Evolutionary conservation across 2,888 invertebrate genomes (phyloP).

Genomic region (Penaeus monodon): DNA sequence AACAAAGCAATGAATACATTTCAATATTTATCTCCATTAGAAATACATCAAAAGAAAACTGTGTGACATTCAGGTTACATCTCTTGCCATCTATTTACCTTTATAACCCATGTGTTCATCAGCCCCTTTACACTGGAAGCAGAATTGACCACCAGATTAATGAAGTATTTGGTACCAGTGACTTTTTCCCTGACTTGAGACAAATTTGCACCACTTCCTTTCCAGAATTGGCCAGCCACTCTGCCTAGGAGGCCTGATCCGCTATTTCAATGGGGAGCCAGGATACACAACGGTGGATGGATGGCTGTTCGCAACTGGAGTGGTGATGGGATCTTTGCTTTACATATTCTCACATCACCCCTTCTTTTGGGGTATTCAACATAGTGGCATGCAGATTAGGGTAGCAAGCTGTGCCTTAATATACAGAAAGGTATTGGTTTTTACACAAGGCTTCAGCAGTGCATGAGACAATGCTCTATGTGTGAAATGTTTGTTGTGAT

Average conservation of each 20-base stretch:
- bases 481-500: too few relatives aligned
- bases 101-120: too few relatives aligned
- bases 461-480: background rate
- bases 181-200: conserved; percentile 5
- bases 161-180: background rate
- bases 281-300: conserved; percentile 73
- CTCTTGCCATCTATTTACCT: too few relatives aligned
- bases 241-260: conserved; percentile 57
- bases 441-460: conserved; percentile 13
- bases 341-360: conserved; percentile 87
- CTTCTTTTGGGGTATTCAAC: conserved; percentile 85
- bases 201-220: conserved; percentile 17
- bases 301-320: conserved; percentile 81
- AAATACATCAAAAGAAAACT: too few relatives aligned
- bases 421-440: conserved; percentile 81
- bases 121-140: too few relatives aligned
- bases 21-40: too few relatives aligned
- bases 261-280: conserved; percentile 53
- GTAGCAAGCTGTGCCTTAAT: conserved; percentile 86
- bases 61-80: too few relatives aligned
- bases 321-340: conserved; percentile 81
- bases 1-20: too few relatives aligned
- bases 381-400: conserved; percentile 86
- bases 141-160: too few relatives aligned
- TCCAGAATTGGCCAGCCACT: conserved; percentile 55